phyloP scores from a whole-genome alignment of 2,797 vertebrate species.

The Glossophaga mutica region DNA sequence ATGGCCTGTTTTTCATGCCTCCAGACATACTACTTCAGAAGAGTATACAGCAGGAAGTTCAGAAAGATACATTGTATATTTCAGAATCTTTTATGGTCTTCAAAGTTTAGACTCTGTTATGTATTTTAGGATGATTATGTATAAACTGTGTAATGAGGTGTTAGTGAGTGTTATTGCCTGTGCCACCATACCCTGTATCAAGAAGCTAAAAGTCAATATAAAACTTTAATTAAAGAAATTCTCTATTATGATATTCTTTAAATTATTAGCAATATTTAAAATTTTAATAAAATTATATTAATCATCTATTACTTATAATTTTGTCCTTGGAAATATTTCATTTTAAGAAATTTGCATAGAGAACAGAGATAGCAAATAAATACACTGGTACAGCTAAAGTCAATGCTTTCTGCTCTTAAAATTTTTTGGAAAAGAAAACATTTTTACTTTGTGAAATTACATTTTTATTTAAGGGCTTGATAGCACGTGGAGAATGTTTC shows the following conservation, averaged over 20 bases:
- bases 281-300: not conserved
- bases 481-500: not conserved
- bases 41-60: not conserved
- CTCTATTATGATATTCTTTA: not conserved
- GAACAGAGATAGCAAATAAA: not conserved
- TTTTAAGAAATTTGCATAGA: not conserved
- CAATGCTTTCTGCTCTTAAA: not conserved
- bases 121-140: constrained; percentile 14
- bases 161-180: not conserved
- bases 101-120: not conserved
- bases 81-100: not conserved
- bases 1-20: not conserved
- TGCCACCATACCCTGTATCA: not conserved
- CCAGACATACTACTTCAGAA: not conserved
- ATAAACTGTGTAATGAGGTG: not conserved
- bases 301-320: not conserved
- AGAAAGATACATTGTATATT: not conserved
- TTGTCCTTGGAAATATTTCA: not conserved
- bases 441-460: not conserved
- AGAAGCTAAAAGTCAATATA: not conserved
- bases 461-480: constrained; percentile 16
- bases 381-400: not conserved
- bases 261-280: not conserved
- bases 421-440: not conserved
- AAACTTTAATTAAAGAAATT: not conserved